Evolutionary conservation across 1,140 invertebrate species (phyloP).

Genomic region (Oedothorax gibbosus): DNA sequence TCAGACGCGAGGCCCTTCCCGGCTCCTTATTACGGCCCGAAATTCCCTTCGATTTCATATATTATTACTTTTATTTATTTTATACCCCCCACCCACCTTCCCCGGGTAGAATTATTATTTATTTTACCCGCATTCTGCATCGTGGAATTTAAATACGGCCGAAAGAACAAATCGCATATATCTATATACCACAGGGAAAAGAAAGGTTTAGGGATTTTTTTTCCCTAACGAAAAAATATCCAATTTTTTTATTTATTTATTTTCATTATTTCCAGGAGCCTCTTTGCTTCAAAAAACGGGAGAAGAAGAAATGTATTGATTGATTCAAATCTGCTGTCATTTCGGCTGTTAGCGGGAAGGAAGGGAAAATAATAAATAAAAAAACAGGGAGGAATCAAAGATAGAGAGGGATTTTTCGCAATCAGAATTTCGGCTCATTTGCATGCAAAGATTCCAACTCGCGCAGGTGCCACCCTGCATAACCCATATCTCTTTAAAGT

Average conservation of each 20-base stretch:
- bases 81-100: not conserved
- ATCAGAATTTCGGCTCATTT: conserved; percentile 53
- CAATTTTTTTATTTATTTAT: conserved; percentile 36
- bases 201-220: not conserved
- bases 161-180: conserved; percentile 49
- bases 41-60: conserved; percentile 29
- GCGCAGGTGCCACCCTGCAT: conserved; percentile 42
- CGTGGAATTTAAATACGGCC: conserved; percentile 52
- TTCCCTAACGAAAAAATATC: not conserved
- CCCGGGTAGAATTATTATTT: conserved; percentile 23
- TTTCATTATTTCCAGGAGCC: conserved; percentile 45
- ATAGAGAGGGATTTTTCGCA: conserved; percentile 45
- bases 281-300: too few relatives aligned
- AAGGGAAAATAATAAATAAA: not conserved
- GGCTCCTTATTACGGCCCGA: conserved; percentile 39
- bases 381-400: conserved; percentile 15
- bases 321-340: conserved; percentile 60
- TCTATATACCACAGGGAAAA: conserved; percentile 15
- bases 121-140: conserved; percentile 32
- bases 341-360: conserved; percentile 47
- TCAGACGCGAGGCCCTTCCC: conserved; percentile 11
- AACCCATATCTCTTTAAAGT: conserved; percentile 56
- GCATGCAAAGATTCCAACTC: conserved; percentile 44
- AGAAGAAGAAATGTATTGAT: conserved; percentile 47
- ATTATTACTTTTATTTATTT: conserved; percentile 13